Evolutionary conservation across 2,113 vertebrate genomes (phyloP), one percentile per base, ranked within the genome.

Genomic region (Hippocampus zosterae): DNA sequence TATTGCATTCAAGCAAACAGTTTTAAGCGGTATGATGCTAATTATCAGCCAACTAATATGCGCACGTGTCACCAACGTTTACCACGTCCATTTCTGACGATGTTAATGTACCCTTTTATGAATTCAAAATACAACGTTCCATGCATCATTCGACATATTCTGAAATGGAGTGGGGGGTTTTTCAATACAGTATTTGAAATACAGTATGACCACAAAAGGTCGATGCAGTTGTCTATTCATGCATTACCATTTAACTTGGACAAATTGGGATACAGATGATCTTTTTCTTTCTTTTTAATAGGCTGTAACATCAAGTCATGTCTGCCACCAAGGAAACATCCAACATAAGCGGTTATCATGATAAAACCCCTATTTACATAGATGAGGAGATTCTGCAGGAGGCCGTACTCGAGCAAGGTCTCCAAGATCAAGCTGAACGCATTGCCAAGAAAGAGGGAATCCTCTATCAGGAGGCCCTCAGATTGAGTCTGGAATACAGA

Each of bases 401-500:
- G 73, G 93, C 92, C 0, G 73, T 95, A 2, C 79, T 83, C n/a
- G 90, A 95, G 60, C 92, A 94, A 62, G 72, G 77, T 0, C 89
- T 90, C 0, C 67, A 79, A 64, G 89, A 91, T 2, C 87, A 92
- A 59, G 85, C 88, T 0, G 71, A 77, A 16, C 69, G 64, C 41
- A 76, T 93, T 71, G 85, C 78, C 66, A 88, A 85, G 67, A 74
- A 25, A 9, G 93, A 94, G 77, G 91, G 82, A 40, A 81, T 93
- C 72, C 52, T 90, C 21, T 90, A 91, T 19, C 79, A 87, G 62
- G 90, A 93, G 2, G 88, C 95, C 44, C 71, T 11, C 0, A 79
- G 89, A 6, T 87, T 99, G 69, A 85, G 86, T n/a, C 87, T 99
- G 52, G 91, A 93, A 80, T 94, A 90, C 80, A 93, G 79, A 87